Evolutionary conservation across 2,888 invertebrate species (phyloP).

Genomic region (Baronia brevicornis): DNA sequence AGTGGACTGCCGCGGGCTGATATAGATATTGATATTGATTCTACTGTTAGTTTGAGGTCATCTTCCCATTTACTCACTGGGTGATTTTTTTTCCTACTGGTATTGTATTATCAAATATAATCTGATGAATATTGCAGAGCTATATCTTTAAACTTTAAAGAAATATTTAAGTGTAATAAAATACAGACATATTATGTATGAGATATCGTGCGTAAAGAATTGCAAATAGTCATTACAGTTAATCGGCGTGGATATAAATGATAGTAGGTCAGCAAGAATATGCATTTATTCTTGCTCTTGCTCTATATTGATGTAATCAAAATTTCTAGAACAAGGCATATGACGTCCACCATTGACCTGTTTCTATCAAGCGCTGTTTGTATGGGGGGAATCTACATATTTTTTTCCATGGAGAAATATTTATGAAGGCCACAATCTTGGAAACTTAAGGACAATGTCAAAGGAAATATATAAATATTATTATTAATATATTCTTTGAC

Average conservation of each 20-base stretch:
- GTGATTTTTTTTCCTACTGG: too few species aligned
- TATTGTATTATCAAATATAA: too few species aligned
- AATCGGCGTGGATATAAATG: background rate
- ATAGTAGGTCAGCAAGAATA: background rate
- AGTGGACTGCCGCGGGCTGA: too few species aligned
- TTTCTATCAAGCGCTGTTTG: slow-evolving; percentile 6
- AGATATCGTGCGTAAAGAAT: background rate
- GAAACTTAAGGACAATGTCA: too few species aligned
- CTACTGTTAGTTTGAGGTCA: too few species aligned
- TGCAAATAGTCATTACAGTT: background rate
- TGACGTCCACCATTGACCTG: slow-evolving; percentile 8
- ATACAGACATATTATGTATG: too few species aligned
- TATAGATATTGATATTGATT: too few species aligned
- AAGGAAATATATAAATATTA: too few species aligned
- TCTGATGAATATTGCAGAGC: too few species aligned
- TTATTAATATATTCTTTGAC: too few species aligned
- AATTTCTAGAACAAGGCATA: slow-evolving; percentile 4
- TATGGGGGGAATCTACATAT: slow-evolving; percentile 1
- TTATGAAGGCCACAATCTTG: slow-evolving; percentile 5
- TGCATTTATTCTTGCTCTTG: slow-evolving; percentile 4
- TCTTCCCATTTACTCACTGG: too few species aligned
- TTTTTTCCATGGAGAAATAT: slow-evolving; percentile 4
- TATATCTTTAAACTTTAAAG: background rate
- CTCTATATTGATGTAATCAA: slow-evolving; percentile 1
- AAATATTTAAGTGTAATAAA: background rate